Evolutionary conservation across 1,140 invertebrate genomes (phyloP).

Genomic region (Drosophila littoralis): DNA sequence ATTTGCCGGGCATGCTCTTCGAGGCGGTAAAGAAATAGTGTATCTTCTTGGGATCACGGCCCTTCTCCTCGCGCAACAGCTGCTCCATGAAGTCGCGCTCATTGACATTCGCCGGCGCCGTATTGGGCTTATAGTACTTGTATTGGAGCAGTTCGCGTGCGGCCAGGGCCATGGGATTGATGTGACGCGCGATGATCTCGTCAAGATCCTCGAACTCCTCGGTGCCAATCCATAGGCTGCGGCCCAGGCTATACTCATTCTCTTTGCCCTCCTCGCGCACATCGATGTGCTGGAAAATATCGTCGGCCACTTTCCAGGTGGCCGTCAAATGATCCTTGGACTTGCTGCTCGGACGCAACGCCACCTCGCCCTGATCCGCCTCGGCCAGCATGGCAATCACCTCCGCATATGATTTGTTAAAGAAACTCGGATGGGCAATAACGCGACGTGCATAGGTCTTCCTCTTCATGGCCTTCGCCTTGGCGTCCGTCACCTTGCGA

Average conservation of each 20-base stretch:
- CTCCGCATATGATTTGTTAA: conserved; percentile 97
- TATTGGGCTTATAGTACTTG: conserved; percentile 94
- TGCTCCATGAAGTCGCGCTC: conserved; percentile 94
- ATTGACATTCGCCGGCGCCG: conserved; percentile 85
- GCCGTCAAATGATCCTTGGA: conserved; percentile 98
- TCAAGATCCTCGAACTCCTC: conserved; percentile 99
- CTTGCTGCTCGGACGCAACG: conserved; percentile 98
- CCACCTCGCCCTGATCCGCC: conserved; percentile 98
- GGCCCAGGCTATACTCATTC: conserved; percentile 97
- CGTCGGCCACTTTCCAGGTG: conserved; percentile 98
- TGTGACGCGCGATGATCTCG: conserved; percentile 98
- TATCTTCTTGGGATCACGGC: conserved; percentile 93
- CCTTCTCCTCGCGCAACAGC: conserved; percentile 93
- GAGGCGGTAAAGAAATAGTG: conserved; percentile 95
- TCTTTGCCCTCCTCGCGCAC: conserved; percentile 98
- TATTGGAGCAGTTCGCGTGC: conserved; percentile 96
- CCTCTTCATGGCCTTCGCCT: conserved; percentile 90
- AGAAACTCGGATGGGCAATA: conserved; percentile 98
- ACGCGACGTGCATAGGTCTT: conserved; percentile 95
- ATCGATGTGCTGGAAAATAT: conserved; percentile 98
- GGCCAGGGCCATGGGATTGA: conserved; percentile 97
- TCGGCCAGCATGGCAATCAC: conserved; percentile 95
- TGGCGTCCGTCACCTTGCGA: conserved; percentile 91
- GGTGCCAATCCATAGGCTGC: conserved; percentile 92
- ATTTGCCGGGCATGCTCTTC: conserved; percentile 97